A percentile compares a stretch with the other conserved stretches of the same genome.
Evolutionary conservation across 2,888 invertebrate genomes (phyloP).

Genomic region (Ethmia dodecea): DNA sequence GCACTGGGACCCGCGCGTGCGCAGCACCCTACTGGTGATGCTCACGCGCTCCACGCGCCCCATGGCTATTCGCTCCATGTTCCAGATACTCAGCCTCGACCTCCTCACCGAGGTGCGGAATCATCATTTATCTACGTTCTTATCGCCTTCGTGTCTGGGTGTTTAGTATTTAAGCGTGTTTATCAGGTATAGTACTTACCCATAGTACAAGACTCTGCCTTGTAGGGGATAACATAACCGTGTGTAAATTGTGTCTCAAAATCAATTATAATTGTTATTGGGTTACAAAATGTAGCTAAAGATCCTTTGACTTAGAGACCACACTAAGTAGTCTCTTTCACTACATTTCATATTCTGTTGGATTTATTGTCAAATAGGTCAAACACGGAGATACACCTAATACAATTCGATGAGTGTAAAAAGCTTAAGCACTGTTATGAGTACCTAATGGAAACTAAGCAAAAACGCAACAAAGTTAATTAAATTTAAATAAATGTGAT

Average conservation of each 20-base stretch:
- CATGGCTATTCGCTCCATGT: constrained; percentile 23
- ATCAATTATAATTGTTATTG: neutral
- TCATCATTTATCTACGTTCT: neutral
- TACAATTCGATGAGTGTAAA: no score
- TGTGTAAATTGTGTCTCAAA: neutral
- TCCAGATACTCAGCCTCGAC: constrained; percentile 19
- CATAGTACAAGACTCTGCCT: neutral
- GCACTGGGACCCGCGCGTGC: constrained; percentile 16
- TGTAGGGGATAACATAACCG: neutral
- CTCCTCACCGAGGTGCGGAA: constrained; percentile 22
- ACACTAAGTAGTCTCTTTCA: no score
- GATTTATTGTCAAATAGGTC: no score
- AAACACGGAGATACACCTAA: no score
- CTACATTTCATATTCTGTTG: no score
- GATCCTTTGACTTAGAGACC: no score
- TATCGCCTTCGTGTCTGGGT: neutral
- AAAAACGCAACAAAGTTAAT: no score
- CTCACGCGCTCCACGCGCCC: constrained; percentile 18
- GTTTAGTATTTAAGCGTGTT: neutral
- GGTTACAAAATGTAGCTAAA: neutral
- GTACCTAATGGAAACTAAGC: no score
- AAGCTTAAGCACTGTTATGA: no score
- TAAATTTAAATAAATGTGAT: no score
- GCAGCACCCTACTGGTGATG: constrained; percentile 18
- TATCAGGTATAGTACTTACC: neutral